Conservation (phyloP, 2,113 vertebrate genomes). For the Gambusia holbrooki region DNA sequence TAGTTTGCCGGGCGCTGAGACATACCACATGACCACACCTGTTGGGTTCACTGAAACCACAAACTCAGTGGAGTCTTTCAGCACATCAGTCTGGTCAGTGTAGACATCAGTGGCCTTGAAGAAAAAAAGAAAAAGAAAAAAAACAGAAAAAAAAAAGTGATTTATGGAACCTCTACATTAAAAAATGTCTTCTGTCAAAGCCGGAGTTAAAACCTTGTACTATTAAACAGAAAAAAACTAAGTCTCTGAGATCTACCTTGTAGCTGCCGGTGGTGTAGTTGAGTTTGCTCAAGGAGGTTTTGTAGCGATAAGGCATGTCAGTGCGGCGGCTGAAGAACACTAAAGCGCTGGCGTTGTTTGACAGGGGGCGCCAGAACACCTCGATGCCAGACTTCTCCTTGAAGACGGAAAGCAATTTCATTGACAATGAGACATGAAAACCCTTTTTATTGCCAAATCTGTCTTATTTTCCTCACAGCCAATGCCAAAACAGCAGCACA, state of each 20-base stretch:
- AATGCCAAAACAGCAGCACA: neutral
- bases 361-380: constrained; percentile 87
- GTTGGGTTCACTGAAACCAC: constrained; percentile 88
- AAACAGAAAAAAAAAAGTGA: neutral
- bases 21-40: constrained; percentile 94
- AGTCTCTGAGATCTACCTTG: constrained; percentile 55
- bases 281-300: constrained; percentile 82
- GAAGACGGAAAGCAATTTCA: neutral
- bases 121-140: neutral
- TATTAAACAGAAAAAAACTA: neutral
- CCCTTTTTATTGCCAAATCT: neutral
- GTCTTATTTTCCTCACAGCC: neutral
- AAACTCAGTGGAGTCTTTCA: constrained; percentile 81
- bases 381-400: constrained; percentile 86
- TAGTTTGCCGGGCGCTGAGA: constrained; percentile 72
- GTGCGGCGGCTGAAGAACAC: constrained; percentile 91
- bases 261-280: constrained; percentile 76
- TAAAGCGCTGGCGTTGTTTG: constrained; percentile 75
- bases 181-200: neutral
- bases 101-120: constrained; percentile 83
- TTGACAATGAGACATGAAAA: neutral
- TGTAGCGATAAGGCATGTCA: constrained; percentile 88
- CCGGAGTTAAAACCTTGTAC: too few relatives aligned
- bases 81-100: constrained; percentile 42
- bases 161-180: neutral